These are phyloP conservation scores for Typhlichthys eigenmanni DNA, from an alignment of 2,797 vertebrate genomes.

Conservation along the genomic window DNA sequence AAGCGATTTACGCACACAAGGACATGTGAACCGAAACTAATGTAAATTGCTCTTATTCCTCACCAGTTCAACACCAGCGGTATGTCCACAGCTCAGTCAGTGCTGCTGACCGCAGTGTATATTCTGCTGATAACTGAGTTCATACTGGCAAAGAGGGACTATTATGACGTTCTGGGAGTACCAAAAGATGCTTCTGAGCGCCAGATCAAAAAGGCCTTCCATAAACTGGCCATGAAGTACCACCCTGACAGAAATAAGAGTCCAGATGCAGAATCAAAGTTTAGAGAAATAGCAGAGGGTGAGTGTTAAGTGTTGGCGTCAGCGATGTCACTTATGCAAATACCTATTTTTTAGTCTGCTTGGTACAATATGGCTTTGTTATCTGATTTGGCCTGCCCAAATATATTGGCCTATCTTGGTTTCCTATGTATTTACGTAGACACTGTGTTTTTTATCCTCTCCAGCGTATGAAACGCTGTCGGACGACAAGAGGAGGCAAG, in stretches of 20 bases:
- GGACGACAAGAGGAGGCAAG: slow-evolving; percentile 85
- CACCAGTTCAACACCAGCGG: slow-evolving; percentile 43
- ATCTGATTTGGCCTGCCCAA: background rate
- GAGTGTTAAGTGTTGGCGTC: slow-evolving; percentile 24
- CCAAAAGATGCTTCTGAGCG: slow-evolving; percentile 90
- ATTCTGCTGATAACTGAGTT: slow-evolving; percentile 94
- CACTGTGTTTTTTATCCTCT: slow-evolving; percentile 16
- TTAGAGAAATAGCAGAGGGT: slow-evolving; percentile 97
- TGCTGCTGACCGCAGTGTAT: slow-evolving; percentile 86
- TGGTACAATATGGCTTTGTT: background rate
- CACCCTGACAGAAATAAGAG: slow-evolving; percentile 97
- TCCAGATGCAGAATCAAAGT: slow-evolving; percentile 90
- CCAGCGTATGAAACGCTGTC: slow-evolving; percentile 93
- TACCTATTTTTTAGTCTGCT: background rate
- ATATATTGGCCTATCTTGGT: background rate
- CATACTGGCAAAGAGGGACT: slow-evolving; percentile 90
- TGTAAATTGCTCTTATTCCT: slow-evolving; percentile 61
- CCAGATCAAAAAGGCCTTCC: slow-evolving; percentile 97
- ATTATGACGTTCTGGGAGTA: slow-evolving; percentile 92
- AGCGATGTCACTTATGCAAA: background rate
- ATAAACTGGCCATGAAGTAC: slow-evolving; percentile 93
- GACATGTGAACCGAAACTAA: slow-evolving; percentile 4
- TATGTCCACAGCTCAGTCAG: slow-evolving; percentile 88
- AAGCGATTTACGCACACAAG: background rate
- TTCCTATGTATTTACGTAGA: background rate